Percentiles rank a stretch among this genome's conserved stretches.
Conservation (phyloP, 2,113 vertebrate genomes). For the Laticauda colubrina region DNA sequence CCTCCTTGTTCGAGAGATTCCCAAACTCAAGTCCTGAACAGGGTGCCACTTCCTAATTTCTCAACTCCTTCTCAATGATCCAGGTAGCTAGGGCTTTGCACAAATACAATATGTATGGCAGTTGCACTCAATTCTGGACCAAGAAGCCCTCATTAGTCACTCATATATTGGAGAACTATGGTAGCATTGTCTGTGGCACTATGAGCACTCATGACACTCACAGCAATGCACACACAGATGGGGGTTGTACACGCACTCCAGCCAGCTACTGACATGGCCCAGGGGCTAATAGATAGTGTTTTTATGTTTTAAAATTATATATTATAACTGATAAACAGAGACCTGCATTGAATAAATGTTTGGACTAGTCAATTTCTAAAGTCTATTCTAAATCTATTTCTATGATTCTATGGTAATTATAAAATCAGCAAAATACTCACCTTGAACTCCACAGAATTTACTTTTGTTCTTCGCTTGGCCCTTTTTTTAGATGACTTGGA, state of each 20-base stretch:
- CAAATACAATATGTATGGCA: neutral
- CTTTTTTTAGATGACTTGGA: conserved; percentile 63
- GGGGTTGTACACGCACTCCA: too few species aligned
- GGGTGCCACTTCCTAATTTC: neutral
- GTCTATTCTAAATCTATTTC: neutral
- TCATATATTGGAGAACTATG: neutral
- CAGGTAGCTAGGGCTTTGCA: neutral
- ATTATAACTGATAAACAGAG: neutral
- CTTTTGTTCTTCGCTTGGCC: conserved; percentile 51
- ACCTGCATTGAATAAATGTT: neutral
- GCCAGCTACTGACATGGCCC: too few species aligned
- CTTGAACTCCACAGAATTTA: conserved; percentile 62
- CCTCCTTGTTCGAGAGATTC: neutral
- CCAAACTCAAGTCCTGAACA: neutral
- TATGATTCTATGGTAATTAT: neutral
- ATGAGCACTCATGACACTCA: too few species aligned
- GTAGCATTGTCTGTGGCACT: neutral
- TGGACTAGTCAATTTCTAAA: neutral
- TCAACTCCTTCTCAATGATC: neutral
- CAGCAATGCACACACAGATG: too few species aligned
- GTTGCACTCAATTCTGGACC: neutral
- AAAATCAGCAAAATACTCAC: conserved; percentile 57
- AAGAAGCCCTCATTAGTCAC: neutral
- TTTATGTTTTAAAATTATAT: neutral
- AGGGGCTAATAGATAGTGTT: neutral